Percentiles rank a stretch among this genome's conserved stretches.
Evolutionary conservation across 1,140 invertebrate genomes (phyloP).

Genomic region (Philotrypesis tridentata): DNA sequence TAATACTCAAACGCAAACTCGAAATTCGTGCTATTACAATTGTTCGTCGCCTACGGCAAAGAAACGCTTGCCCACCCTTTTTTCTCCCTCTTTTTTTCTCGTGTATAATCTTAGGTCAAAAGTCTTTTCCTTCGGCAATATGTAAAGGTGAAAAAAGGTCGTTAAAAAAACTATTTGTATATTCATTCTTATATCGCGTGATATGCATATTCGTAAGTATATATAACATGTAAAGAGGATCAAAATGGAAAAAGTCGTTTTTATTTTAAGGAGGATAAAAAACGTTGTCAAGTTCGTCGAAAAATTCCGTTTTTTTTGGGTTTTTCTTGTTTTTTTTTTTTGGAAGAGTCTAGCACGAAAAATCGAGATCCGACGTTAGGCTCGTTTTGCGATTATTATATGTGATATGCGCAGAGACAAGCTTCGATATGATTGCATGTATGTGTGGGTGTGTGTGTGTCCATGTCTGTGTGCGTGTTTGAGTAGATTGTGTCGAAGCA

Average conservation of each 20-base stretch:
- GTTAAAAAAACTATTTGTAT: background rate
- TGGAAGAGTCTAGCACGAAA: background rate
- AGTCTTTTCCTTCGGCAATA: background rate
- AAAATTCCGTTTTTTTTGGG: too few species aligned
- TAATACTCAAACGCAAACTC: background rate
- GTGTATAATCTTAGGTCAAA: too few species aligned
- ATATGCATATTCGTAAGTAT: background rate
- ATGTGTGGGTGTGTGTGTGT: too few species aligned
- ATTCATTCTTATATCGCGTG: background rate
- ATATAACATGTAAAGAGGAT: too few species aligned
- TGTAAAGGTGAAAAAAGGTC: background rate
- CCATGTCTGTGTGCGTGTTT: too few species aligned
- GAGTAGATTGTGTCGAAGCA: conserved; percentile 2
- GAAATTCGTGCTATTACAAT: conserved; percentile 19
- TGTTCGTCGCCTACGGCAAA: background rate
- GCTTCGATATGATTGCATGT: background rate
- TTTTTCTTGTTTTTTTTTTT: too few species aligned
- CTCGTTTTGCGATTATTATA: background rate
- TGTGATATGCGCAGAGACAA: conserved; percentile 16
- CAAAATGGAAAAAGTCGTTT: background rate
- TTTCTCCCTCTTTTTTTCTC: too few species aligned
- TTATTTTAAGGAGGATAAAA: background rate
- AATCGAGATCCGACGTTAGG: background rate
- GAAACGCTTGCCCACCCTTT: background rate
- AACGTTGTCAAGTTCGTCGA: too few species aligned